These are phyloP conservation scores for Solea solea DNA, from an alignment of 2,113 vertebrate species.

Conservation along the genomic window DNA sequence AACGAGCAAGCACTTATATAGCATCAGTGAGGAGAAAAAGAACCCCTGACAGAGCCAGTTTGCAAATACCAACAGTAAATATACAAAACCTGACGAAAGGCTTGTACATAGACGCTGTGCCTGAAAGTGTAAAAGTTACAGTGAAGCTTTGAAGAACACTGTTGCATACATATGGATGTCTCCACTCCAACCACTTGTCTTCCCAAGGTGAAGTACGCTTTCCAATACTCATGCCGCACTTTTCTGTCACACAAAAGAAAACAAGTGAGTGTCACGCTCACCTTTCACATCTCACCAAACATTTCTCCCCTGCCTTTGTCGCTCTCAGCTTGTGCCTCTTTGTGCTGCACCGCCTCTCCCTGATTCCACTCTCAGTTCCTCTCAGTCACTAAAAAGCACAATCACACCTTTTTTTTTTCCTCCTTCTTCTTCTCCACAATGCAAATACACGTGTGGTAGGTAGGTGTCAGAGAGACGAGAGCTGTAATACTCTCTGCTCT, in stretches of 20 bases:
- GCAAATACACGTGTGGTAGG: slow-evolving; percentile 24
- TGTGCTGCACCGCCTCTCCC: slow-evolving; percentile 7
- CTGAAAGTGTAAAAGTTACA: neutral
- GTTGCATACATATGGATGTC: neutral
- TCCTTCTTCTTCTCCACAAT: neutral
- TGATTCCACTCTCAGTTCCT: neutral
- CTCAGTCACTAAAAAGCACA: neutral
- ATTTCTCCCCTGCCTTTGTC: slow-evolving; percentile 7
- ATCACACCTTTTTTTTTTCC: slow-evolving; percentile 17
- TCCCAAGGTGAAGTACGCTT: neutral
- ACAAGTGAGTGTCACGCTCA: slow-evolving; percentile 3
- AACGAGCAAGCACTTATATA: too few species aligned
- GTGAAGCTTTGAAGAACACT: neutral
- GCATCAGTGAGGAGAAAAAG: too few species aligned
- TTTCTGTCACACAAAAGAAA: slow-evolving; percentile 9
- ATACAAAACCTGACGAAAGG: too few species aligned
- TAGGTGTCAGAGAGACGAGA: slow-evolving; percentile 16
- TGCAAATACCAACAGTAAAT: too few species aligned
- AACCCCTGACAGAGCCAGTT: too few species aligned
- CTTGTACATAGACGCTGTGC: too few species aligned
- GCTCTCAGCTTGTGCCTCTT: neutral
- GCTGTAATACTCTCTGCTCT: slow-evolving; percentile 11
- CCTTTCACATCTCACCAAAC: slow-evolving; percentile 8
- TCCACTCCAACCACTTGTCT: neutral
- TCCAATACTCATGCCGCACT: slow-evolving; percentile 2